These are phyloP conservation scores for Terrapene triunguis DNA, from an alignment of 2,113 vertebrate species.

Conservation along the genomic window DNA sequence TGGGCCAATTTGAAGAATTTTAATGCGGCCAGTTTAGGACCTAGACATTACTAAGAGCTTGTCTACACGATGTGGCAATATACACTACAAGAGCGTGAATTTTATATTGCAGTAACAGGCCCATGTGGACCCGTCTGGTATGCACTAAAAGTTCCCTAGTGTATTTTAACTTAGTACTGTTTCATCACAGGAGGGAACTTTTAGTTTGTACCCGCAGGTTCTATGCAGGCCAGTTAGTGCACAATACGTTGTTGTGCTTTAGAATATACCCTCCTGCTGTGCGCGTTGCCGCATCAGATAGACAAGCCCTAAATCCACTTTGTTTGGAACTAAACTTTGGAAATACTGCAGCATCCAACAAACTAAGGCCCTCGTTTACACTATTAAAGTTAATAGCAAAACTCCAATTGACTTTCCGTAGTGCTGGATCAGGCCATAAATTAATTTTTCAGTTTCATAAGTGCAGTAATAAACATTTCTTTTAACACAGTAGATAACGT, in stretches of 20 bases:
- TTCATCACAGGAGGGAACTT: not conserved
- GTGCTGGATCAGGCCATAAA: not conserved
- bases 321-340: not conserved
- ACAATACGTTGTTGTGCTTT: not conserved
- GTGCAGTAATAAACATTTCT: constrained; percentile 29
- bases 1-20: not conserved
- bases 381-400: not conserved
- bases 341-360: not conserved
- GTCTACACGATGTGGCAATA: not conserved
- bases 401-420: constrained; percentile 10
- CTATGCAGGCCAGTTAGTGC: not conserved
- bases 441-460: constrained; percentile 4
- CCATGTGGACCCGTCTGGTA: not conserved
- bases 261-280: not conserved
- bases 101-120: not conserved
- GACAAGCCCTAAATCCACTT: not conserved
- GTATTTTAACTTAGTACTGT: not conserved
- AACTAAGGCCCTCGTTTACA: not conserved
- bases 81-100: not conserved
- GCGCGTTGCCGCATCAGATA: not conserved
- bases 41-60: not conserved
- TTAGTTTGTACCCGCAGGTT: not conserved
- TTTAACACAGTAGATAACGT: constrained; percentile 37
- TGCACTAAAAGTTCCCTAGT: not conserved
- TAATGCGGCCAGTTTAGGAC: rapidly evolving